Conservation (phyloP, 2,888 invertebrate genomes). For the Cabera pusaria region DNA sequence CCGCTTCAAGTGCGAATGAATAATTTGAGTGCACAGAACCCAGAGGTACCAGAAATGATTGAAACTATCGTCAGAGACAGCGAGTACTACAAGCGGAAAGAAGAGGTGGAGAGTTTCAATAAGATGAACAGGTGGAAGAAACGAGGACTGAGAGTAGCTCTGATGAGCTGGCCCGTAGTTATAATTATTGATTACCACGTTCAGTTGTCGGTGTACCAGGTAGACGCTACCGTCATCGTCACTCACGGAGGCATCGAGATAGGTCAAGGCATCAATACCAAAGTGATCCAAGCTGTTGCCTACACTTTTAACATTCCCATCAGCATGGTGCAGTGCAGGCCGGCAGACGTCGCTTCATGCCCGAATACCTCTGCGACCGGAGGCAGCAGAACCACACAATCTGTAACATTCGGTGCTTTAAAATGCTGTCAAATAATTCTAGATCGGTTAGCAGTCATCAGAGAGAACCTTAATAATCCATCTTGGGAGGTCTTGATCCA, state of each 20-base stretch:
- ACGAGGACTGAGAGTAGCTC: constrained; percentile 86
- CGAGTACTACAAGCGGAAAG: constrained; percentile 81
- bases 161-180: constrained; percentile 86
- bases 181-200: constrained; percentile 81
- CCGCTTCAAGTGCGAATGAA: constrained; percentile 75
- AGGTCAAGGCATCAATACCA: constrained; percentile 91
- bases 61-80: constrained; percentile 50
- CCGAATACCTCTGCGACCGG: constrained; percentile 87
- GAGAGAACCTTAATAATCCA: constrained; percentile 63
- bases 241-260: constrained; percentile 89
- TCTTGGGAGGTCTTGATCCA: constrained; percentile 79
- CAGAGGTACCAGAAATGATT: constrained; percentile 60
- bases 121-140: constrained; percentile 90
- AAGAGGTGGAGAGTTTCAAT: constrained; percentile 84
- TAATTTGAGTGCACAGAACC: constrained; percentile 61
- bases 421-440: constrained; percentile 79
- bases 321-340: constrained; percentile 85
- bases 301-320: constrained; percentile 86
- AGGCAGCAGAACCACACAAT: constrained; percentile 77
- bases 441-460: constrained; percentile 70
- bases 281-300: constrained; percentile 86
- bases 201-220: constrained; percentile 86
- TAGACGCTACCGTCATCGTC: constrained; percentile 88
- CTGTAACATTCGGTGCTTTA: constrained; percentile 50
- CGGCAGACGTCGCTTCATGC: constrained; percentile 81